These are phyloP conservation scores for Megaceryle alcyon DNA, from an alignment of 2,797 vertebrate genomes.

Conservation along the genomic window DNA sequence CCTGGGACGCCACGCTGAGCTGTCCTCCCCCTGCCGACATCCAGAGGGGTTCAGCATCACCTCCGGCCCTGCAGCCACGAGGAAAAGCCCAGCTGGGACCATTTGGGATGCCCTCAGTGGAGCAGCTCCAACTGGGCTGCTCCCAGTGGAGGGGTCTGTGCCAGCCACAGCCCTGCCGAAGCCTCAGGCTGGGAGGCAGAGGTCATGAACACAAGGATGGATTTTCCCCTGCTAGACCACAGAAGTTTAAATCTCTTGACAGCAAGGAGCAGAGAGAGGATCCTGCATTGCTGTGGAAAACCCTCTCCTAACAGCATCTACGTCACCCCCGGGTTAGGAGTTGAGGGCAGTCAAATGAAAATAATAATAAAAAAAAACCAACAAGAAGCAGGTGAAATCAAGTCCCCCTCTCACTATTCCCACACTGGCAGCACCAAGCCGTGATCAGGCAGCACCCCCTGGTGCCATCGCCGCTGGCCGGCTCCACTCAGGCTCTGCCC, in stretches of 20 bases:
- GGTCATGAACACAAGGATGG: neutral
- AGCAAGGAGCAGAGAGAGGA: neutral
- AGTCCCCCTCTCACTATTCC: neutral
- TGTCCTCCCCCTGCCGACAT: neutral
- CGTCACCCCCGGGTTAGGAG: neutral
- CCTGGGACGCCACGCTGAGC: accelerated
- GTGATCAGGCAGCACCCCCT: conserved; percentile 74
- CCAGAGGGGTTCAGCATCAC: neutral
- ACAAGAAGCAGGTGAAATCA: neutral
- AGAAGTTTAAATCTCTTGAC: neutral
- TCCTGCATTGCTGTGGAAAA: neutral
- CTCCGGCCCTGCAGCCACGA: neutral
- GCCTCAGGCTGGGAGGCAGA: neutral
- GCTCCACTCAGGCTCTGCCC: neutral
- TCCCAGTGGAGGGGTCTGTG: neutral
- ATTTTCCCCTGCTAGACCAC: neutral
- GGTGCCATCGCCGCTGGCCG: conserved; percentile 28
- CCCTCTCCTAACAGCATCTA: neutral
- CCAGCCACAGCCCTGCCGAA: neutral
- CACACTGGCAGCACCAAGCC: neutral
- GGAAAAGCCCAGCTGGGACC: neutral
- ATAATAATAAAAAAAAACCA: no score
- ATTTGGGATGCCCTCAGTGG: accelerated
- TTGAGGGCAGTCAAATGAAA: neutral
- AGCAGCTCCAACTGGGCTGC: neutral